Conservation (phyloP, 2,797 vertebrate species). For the Pangasius macronema region DNA sequence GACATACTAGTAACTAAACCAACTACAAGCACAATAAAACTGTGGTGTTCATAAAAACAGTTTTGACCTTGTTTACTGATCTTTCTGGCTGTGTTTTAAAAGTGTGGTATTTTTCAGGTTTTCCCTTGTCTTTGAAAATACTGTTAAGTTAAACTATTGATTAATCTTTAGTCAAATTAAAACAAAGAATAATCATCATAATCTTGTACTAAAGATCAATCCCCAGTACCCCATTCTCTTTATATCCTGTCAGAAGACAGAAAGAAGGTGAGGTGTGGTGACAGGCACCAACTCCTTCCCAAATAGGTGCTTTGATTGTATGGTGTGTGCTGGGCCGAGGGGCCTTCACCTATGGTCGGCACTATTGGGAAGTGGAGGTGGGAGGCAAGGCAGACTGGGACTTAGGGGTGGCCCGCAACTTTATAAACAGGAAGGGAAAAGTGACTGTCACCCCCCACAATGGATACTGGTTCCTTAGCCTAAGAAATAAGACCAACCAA, state of each 20-base stretch:
- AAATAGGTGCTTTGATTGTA: slow-evolving; percentile 72
- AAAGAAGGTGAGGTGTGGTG: slow-evolving; percentile 73
- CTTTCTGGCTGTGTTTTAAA: background rate
- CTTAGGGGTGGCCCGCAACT: slow-evolving; percentile 70
- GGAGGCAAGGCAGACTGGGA: slow-evolving; percentile 78
- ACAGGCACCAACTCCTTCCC: slow-evolving; percentile 63
- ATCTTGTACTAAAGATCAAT: background rate
- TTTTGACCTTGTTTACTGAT: background rate
- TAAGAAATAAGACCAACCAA: slow-evolving; percentile 74
- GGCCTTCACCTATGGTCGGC: slow-evolving; percentile 70
- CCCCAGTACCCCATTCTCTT: slow-evolving; percentile 74
- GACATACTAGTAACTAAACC: background rate
- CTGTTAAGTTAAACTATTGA: background rate
- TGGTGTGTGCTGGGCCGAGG: slow-evolving; percentile 76
- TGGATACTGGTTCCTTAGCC: slow-evolving; percentile 77
- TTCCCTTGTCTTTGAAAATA: background rate
- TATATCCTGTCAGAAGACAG: slow-evolving; percentile 75
- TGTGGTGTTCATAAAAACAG: background rate
- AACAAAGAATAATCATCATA: background rate
- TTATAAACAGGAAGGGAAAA: slow-evolving; percentile 74
- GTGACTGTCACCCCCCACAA: slow-evolving; percentile 70
- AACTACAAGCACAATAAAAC: background rate
- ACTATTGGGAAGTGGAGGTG: slow-evolving; percentile 83
- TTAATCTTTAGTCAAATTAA: background rate
- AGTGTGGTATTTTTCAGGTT: background rate